Evolutionary conservation across 2,113 vertebrate genomes (phyloP).

Genomic region (Ageneiosus marmoratus): DNA sequence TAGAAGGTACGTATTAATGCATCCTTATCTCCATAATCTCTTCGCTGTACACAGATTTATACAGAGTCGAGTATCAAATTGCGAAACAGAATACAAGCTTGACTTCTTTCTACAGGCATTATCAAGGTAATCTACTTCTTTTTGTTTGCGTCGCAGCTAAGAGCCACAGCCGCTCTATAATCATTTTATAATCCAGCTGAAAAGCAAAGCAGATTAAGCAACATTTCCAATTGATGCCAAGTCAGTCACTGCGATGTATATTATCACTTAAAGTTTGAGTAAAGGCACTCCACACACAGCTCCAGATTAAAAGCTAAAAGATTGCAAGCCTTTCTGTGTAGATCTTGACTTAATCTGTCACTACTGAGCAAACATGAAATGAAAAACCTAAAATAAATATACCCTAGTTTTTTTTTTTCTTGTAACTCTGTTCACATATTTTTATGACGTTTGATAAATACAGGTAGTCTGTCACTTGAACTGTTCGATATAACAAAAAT

Average conservation of each 20-base stretch:
- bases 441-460: background rate
- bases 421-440: background rate
- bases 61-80: constrained; percentile 64
- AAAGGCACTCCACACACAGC: constrained; percentile 27
- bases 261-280: background rate
- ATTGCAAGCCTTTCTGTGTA: background rate
- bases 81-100: constrained; percentile 61
- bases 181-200: constrained; percentile 59
- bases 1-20: constrained; percentile 70
- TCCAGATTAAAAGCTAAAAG: constrained; percentile 46
- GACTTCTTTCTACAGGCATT: constrained; percentile 72
- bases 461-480: background rate
- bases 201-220: constrained; percentile 66
- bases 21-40: constrained; percentile 70
- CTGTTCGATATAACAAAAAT: too few relatives aligned
- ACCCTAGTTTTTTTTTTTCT: background rate
- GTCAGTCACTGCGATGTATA: constrained; percentile 1
- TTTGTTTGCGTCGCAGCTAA: constrained; percentile 57
- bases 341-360: background rate
- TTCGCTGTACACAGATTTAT: constrained; percentile 71
- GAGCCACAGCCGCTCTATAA: constrained; percentile 61
- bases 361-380: background rate
- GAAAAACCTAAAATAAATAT: background rate
- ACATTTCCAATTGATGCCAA: constrained; percentile 51
- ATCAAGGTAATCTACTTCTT: constrained; percentile 68